Percentiles rank a stretch among this genome's conserved stretches.
These are phyloP conservation scores for Trachelus iudaicus DNA, from an alignment of 2,888 invertebrate species.

Conservation along the genomic window DNA sequence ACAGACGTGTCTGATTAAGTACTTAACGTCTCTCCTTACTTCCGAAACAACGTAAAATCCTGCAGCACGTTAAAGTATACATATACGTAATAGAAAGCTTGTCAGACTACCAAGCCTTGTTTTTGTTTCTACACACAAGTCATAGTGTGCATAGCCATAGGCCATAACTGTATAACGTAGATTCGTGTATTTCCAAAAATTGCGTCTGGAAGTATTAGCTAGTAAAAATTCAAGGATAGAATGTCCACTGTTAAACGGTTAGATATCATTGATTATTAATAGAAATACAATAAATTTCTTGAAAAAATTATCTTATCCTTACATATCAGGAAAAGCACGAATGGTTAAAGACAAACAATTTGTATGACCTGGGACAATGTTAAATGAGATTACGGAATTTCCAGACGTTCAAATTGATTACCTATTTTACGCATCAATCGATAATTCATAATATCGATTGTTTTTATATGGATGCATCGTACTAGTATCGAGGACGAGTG, in stretches of 20 bases:
- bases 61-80: neutral
- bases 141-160: neutral
- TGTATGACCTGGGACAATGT: neutral
- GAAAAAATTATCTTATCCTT: neutral
- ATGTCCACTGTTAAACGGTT: neutral
- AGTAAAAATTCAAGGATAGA: neutral
- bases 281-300: neutral
- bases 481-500: neutral
- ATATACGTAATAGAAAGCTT: neutral
- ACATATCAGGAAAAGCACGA: neutral
- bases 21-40: neutral
- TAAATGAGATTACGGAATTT: neutral
- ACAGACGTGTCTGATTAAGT: neutral
- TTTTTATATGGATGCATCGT: neutral
- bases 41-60: neutral
- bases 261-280: neutral
- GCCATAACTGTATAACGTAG: neutral
- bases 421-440: neutral
- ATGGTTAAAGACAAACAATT: neutral
- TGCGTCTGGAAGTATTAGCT: neutral
- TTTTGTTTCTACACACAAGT: neutral
- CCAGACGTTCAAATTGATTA: neutral
- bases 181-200: neutral
- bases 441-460: neutral
- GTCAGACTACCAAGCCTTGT: neutral